A percentile compares a stretch with the other conserved stretches of the same genome.
Evolutionary conservation across 2,797 vertebrate genomes (phyloP).

Genomic region (Tauraco hartlaubi): DNA sequence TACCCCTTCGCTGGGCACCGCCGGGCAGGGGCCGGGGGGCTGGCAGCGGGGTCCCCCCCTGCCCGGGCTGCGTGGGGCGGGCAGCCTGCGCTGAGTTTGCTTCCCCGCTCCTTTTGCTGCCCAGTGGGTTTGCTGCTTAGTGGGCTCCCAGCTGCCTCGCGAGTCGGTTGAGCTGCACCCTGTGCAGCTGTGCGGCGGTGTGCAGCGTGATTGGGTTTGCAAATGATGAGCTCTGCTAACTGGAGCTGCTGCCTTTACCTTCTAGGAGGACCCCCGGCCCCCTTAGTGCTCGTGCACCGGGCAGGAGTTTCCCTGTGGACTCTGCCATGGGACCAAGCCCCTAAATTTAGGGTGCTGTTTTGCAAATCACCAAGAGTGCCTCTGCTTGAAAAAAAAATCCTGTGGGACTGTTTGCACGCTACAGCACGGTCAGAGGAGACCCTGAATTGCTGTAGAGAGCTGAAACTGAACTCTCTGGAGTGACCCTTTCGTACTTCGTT

Average conservation of each 20-base stretch:
- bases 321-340: background rate
- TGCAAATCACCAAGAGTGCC: fast-evolving
- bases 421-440: fast-evolving
- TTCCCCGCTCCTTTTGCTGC: background rate
- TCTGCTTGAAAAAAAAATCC: background rate
- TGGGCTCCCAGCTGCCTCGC: background rate
- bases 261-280: background rate
- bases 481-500: background rate
- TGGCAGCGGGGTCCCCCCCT: background rate
- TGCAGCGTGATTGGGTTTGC: background rate
- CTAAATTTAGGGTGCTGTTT: background rate
- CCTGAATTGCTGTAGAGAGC: fast-evolving
- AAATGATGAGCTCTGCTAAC: background rate
- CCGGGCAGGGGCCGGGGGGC: background rate
- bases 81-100: too few species aligned
- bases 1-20: fast-evolving
- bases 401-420: background rate
- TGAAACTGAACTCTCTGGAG: background rate
- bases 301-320: background rate
- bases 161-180: fast-evolving
- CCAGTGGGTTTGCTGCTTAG: fast-evolving
- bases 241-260: background rate
- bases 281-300: fast-evolving
- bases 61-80: background rate
- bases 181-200: background rate